Base-by-base conservation (phyloP, 2,888 invertebrate genomes). In the Phytoseiulus persimilis region DNA sequence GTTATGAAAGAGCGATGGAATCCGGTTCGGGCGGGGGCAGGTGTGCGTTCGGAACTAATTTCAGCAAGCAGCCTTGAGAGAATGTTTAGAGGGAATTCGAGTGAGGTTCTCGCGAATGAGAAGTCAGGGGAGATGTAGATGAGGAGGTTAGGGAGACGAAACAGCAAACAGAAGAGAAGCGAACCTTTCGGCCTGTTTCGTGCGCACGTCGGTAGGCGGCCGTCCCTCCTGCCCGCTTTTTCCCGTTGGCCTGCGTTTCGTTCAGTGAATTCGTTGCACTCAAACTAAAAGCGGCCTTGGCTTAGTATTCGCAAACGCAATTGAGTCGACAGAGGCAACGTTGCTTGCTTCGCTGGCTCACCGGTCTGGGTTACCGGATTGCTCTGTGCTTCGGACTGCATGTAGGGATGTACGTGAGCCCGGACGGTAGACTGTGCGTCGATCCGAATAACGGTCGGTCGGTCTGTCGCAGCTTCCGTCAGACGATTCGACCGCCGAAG, bases 181-280 rank as follows among this genome's bases (percentile, higher is more conserved):
- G 65, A 1, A 23, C 65, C 65, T 65, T 65, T 65, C 65, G 65
- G 65, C 65, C 65, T 14, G 23, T 65, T 65, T 65, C 65, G 5
- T 65, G 65, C 18, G 65, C 65, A 65, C 65, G 65, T 65, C 65
- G 65, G 65, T 2, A 65, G 65, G 65, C 65, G 65, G 65, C 65
- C 23, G 5, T 65, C 28, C 18, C 28, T 65, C 18, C 18, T 65
- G 1, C 65, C 28, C 18, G 1, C 23, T 65, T 28, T 28, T 65
- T 23, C 18, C 23, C 18, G 5, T 28, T 28, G 65, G 65, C 65
- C 1, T 65, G 65, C 65, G 65, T 65, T 65, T 65, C 65, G 65
- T 65, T 65, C 65, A 65, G 65, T 65, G 65, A 65, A 65, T 65
- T 65, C 65, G 65, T 65, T 65, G 65, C 65, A 65, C 65, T 65